phyloP scores from a whole-genome alignment of 1,140 invertebrate genomes.

The Macrotrachela quadricornifera region DNA sequence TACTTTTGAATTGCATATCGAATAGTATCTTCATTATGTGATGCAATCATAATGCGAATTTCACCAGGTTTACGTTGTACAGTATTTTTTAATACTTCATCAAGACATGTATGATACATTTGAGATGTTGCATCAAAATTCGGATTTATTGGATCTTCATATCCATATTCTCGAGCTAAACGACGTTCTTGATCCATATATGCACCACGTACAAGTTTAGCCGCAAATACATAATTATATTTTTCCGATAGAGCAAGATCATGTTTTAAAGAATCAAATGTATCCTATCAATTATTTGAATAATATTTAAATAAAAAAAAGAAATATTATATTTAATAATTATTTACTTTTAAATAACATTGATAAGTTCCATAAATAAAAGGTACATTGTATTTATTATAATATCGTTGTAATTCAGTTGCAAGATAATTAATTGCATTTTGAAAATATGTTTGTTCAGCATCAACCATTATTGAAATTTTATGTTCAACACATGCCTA shows the following conservation, averaged over 20 bases:
- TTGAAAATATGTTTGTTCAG: slow-evolving; percentile 98
- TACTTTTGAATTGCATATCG: slow-evolving; percentile 68
- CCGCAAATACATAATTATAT: slow-evolving; percentile 91
- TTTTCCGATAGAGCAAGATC: slow-evolving; percentile 80
- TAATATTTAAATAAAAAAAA: no score
- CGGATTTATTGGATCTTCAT: slow-evolving; percentile 80
- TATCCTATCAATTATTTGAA: neutral
- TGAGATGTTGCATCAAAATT: slow-evolving; percentile 68
- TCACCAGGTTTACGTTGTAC: slow-evolving; percentile 34
- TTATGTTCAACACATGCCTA: slow-evolving; percentile 60
- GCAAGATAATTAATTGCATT: slow-evolving; percentile 88
- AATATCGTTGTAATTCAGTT: slow-evolving; percentile 91
- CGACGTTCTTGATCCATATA: slow-evolving; percentile 91
- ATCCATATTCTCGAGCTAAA: slow-evolving; percentile 61
- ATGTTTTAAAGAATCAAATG: slow-evolving; percentile 51
- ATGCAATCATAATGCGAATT: slow-evolving; percentile 87
- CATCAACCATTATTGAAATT: slow-evolving; percentile 95
- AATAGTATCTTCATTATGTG: slow-evolving; percentile 90
- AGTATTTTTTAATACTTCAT: slow-evolving; percentile 21
- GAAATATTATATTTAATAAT: neutral
- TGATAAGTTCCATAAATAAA: slow-evolving; percentile 99
- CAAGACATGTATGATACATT: slow-evolving; percentile 52
- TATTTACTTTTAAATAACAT: slow-evolving; percentile 60
- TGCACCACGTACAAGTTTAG: slow-evolving; percentile 86
- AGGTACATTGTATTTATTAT: slow-evolving; percentile 39